These are phyloP conservation scores for Laterallus jamaicensis DNA, from an alignment of 2,113 vertebrate genomes.

Conservation along the genomic window DNA sequence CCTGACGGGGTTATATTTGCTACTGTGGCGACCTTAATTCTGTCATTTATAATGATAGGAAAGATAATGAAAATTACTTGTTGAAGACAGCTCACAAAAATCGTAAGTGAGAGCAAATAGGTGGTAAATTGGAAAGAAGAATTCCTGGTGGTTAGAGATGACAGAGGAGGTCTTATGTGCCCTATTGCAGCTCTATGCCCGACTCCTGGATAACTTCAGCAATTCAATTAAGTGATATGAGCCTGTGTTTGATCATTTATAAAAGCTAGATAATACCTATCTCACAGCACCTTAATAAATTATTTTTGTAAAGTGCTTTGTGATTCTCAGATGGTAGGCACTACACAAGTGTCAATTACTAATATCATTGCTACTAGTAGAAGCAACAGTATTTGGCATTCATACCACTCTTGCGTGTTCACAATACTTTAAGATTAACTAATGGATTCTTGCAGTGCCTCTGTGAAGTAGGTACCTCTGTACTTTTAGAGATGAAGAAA, in stretches of 20 bases:
- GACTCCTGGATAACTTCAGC: not conserved
- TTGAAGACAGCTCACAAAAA: slow-evolving; percentile 35
- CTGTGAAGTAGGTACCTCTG: not conserved
- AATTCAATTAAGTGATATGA: slow-evolving; percentile 21
- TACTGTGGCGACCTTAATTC: not conserved
- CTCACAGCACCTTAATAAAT: slow-evolving; percentile 14
- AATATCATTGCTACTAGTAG: not conserved
- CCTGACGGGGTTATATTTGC: not conserved
- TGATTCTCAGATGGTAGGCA: not conserved
- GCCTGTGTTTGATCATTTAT: slow-evolving; percentile 11
- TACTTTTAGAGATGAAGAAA: not conserved
- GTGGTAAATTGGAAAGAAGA: not conserved
- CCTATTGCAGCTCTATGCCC: not conserved
- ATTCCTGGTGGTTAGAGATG: slow-evolving; percentile 19
- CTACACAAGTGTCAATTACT: not conserved
- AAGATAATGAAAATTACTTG: slow-evolving; percentile 5
- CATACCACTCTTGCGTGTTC: not conserved
- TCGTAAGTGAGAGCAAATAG: slow-evolving; percentile 23
- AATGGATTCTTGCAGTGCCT: not conserved
- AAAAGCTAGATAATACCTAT: not conserved
- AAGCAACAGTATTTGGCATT: slow-evolving; percentile 9
- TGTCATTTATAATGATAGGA: slow-evolving; percentile 1
- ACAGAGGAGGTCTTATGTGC: not conserved
- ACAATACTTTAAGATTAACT: not conserved
- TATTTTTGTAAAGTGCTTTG: slow-evolving; percentile 16